Conservation (phyloP, 1,140 invertebrate genomes). For the Nephotettix cincticeps region DNA sequence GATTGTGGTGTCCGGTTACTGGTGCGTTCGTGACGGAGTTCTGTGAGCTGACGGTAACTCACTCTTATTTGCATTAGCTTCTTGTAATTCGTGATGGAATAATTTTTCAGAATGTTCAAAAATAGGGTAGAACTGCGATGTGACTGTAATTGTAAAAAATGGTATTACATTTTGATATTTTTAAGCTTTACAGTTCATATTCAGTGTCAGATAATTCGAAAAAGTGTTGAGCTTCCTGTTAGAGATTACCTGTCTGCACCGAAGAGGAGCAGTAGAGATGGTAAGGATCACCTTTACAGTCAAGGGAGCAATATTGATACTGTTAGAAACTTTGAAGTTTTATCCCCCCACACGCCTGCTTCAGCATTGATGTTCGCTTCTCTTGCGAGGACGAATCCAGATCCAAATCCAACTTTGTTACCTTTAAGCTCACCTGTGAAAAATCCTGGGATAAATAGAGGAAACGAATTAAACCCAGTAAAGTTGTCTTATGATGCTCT, state of each 20-base stretch:
- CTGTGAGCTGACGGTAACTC: background rate
- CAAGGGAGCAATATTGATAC: background rate
- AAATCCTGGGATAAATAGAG: too few species aligned
- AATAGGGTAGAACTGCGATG: background rate
- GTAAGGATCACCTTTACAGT: background rate
- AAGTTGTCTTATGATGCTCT: too few species aligned
- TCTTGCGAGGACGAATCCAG: background rate
- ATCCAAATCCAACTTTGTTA: too few species aligned
- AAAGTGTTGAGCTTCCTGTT: background rate
- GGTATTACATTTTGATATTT: background rate
- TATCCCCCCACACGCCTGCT: conserved; percentile 6
- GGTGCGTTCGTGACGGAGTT: background rate
- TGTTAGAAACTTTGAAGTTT: background rate
- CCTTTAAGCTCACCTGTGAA: too few species aligned
- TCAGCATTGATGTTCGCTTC: background rate
- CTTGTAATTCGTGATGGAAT: too few species aligned
- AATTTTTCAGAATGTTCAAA: background rate
- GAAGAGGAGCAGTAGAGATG: background rate
- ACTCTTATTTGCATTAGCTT: too few species aligned
- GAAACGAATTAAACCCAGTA: too few species aligned
- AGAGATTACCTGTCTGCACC: background rate
- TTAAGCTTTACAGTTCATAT: background rate
- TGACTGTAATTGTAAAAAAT: background rate
- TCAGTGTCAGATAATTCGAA: conserved; percentile 6
- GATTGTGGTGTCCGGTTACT: background rate